Base-by-base conservation (phyloP, 2,113 vertebrate species). In the Ctenodactylus gundi region DNA sequence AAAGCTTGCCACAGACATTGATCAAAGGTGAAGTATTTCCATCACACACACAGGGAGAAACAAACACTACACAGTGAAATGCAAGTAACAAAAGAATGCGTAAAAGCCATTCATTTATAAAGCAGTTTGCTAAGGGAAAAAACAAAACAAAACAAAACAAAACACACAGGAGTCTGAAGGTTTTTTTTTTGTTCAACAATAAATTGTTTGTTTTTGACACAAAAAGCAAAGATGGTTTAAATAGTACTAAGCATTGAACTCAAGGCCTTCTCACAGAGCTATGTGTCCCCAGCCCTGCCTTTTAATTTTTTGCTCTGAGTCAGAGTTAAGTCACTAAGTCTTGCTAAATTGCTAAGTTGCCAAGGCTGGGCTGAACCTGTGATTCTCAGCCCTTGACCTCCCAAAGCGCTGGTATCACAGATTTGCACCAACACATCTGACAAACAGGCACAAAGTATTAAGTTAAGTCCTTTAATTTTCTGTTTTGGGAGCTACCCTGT, bases 1-100 rank as follows among this genome's bases (percentile, higher is more conserved):
- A 44, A 88, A 87, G 84, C 34, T 70, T 75, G 62, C 68, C 85
- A 67, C 75, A n/a, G 72, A 82, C 85, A 83, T 12, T 41, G n/a
- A 94, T 68, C 81, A 82, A 82, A 95, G 27, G 21, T 84, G 34
- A 10, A 51, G 34, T 51, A 76, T 83, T 64, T 92, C 46, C 68
- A 31, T 78, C 77, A 49, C 1, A 82, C 3, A 25, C 2, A 62
- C 46, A 58, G 12, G 18, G 7, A 17, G 46, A 65, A 29, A 36
- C 10, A n/a, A 25, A 39, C 41, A 53, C 36, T n/a, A n/a, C n/a
- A 36, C 5, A 27, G n/a, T 18, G 80, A 49, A 41, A 39, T 6
- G 18, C 53, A 87, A 72, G 68, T 51, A 94, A 64, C 2, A 8
- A 82, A 91, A 60, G 68, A 91, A 31, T 1, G 6, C 18, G 7